Evolutionary conservation across 2,888 invertebrate species (phyloP).

Genomic region (Hydrotaea cyrtoneurina): DNA sequence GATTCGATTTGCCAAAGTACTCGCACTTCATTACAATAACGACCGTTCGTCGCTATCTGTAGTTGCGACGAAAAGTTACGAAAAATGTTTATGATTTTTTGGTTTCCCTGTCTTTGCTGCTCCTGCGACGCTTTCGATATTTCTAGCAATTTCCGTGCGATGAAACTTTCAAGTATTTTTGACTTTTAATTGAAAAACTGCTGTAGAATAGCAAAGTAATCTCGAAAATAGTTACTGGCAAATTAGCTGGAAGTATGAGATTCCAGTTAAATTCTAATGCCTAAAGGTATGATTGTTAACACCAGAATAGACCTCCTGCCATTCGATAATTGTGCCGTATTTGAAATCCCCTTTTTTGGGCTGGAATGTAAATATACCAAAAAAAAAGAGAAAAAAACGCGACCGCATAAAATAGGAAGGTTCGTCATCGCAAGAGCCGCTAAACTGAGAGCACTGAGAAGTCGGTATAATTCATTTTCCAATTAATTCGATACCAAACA

Average conservation of each 20-base stretch:
- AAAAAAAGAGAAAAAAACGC: not conserved
- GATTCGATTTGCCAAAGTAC: conserved; percentile 23
- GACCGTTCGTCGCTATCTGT: not conserved
- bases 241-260: conserved; percentile 23
- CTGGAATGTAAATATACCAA: not conserved
- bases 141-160: not conserved
- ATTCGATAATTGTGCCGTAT: not conserved
- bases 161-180: conserved; percentile 38
- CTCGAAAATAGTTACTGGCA: conserved; percentile 12
- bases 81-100: conserved; percentile 44
- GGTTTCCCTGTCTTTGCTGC: not conserved
- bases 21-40: not conserved
- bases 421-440: no score
- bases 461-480: not conserved
- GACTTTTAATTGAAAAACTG: conserved; percentile 49
- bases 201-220: not conserved
- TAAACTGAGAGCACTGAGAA: no score
- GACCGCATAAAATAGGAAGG: no score
- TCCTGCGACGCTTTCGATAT: not conserved
- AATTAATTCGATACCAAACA: not conserved
- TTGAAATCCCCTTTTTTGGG: not conserved
- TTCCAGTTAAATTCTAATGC: not conserved
- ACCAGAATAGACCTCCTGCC: not conserved
- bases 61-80: not conserved
- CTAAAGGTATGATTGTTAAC: not conserved